Base-by-base conservation (phyloP, 2,888 invertebrate species). In the Pseudanteris insignis region DNA sequence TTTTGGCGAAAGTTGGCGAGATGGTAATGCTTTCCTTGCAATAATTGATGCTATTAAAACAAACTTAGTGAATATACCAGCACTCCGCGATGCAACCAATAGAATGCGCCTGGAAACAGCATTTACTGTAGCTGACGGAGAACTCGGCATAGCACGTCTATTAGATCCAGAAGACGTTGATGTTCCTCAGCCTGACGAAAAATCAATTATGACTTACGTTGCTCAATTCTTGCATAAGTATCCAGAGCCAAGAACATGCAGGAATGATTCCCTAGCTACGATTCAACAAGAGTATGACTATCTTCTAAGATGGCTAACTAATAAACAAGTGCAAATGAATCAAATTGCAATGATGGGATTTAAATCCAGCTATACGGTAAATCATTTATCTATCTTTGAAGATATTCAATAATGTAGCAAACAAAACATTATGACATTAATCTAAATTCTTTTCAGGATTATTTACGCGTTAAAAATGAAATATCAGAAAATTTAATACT, bases 171-270 rank as follows among this genome's bases (percentile, higher is more conserved):
- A 96, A 82, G 96, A 96, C 81, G 95, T 96, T 40, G 96, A 96
- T 80, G 95, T 96, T 14, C 89, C 92, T 15, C 92, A 93, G 78
- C 97, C 97, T 2, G 97, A 97, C 81, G 97, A 97, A 80, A 91
- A 94, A 81, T 96, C 95, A 63, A 94, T 97, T 71, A 97, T 97
- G 96, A 97, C 97, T 18, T 97, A 97, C 80, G 96, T 97, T 63
- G 96, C 97, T 28, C 96, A 97, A 83, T 97, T 97, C 82, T 84
- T 97, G 76, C 95, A 96, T 81, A 94, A 95, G 83, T 93, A 92
- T 82, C 92, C 92, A 34, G 92, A 93, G 83, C 91, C 92, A 40
- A 90, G 88, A 82, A 88, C 88, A 67, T 86, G 87, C 59, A 87
- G 87, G 63, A 85, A 86, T 11, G 89, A 89, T 75, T 88, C 89